Conservation (phyloP, 2,113 vertebrate species). For the Lepus americanus region DNA sequence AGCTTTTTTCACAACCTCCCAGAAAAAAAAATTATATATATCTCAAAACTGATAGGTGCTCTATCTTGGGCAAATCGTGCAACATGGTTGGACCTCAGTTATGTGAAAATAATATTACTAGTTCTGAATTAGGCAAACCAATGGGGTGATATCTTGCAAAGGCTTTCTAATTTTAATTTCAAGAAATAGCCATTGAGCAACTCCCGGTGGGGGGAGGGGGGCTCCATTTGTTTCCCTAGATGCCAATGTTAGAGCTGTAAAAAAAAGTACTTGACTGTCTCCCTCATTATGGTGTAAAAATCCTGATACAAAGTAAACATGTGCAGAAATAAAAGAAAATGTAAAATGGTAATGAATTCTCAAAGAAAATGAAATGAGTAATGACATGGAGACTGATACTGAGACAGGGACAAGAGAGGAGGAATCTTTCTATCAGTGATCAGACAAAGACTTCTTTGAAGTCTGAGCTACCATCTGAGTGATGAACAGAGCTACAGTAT, state of each 20-base stretch:
- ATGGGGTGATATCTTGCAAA: not conserved
- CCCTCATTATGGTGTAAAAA: not conserved
- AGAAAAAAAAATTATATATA: conserved; percentile 46
- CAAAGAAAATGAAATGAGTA: conserved; percentile 39
- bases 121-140: conserved; percentile 16
- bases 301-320: conserved; percentile 11
- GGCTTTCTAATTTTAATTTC: conserved; percentile 51
- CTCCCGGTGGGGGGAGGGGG: not conserved
- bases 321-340: conserved; percentile 27
- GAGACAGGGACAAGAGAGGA: not conserved
- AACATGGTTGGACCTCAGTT: conserved; percentile 14
- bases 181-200: conserved; percentile 55
- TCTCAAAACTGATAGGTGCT: conserved; percentile 35
- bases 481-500: not conserved
- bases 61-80: not conserved
- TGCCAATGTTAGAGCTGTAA: conserved; percentile 29
- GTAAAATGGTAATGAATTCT: conserved; percentile 34
- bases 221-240: conserved; percentile 31
- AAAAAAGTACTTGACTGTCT: conserved; percentile 37
- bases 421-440: not conserved
- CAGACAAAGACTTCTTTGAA: not conserved
- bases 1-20: conserved; percentile 1
- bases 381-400: not conserved
- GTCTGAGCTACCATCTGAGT: conserved; percentile 15
- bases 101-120: conserved; percentile 54